Evolutionary conservation across 2,113 vertebrate genomes (phyloP), one percentile per base, ranked within the genome.

Genomic region (Loxodonta africana): DNA sequence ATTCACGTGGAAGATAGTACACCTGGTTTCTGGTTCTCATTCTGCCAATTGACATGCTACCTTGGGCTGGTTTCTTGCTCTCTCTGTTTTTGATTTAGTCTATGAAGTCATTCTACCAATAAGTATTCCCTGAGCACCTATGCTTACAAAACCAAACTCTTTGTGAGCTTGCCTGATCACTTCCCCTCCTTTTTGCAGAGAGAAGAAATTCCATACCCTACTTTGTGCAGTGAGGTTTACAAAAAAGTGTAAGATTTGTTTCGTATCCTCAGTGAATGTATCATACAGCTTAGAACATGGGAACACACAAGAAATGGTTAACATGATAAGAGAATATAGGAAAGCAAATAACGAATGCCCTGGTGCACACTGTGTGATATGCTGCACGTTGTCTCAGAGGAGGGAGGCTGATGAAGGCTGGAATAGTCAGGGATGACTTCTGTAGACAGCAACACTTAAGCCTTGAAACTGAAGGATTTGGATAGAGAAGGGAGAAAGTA

Each of bases 301-400:
- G 8, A 51, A 81, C 25, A 63, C 12, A 48, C 2, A 67, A 83
- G 48, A 92, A 71, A 88, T 71, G n/a, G 41, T 83, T 30, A 48
- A 1, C 26, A 6, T 53, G 69, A 37, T 82, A 30, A 78, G 37
- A 77, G 51, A 94, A 74, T 17, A 21, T 18, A 94, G 21, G 25
- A 87, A 81, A 23, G 8, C 30, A 65, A 41, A 62, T 60, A 67
- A 88, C 57, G 41, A 25, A 41, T 25, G 10, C 8, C 33, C 12
- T 21, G 51, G 25, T 21, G 28, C 14, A 26, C 6, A 23, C 6
- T 41, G 6, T 67, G 0, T 33, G 12, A 26, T 53, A 7, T 28
- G 2, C 9, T 30, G 1, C 4, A 1, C 1, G 0, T 9, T 69
- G 11, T 15, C 21, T 4, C 25, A 77, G 17, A n/a, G 8, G 7